Evolutionary conservation across 2,888 invertebrate species (phyloP), one percentile per base, ranked within the genome.

Genomic region (Aleiodes testaceus): DNA sequence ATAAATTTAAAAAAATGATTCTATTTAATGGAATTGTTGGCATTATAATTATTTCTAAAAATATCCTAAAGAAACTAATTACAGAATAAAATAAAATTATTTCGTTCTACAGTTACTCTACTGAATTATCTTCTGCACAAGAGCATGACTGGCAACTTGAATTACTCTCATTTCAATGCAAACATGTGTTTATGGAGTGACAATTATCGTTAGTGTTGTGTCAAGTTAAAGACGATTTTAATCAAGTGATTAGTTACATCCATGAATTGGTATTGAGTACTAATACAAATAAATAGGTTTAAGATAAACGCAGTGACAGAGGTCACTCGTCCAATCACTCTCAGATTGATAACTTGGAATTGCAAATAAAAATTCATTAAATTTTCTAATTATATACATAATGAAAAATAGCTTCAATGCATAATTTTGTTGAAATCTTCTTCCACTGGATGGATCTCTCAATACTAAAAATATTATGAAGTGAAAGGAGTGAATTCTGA

Each of bases 51-150:
- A 36, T 36, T 36, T 36, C 9, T 6, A 11, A 36, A 36, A 9
- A 36, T 26, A 36, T 36, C 9, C 9, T 9, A 3, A 9, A 11
- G 11, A 36, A 36, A 36, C 2, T 36, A 3, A 36, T 1, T 9
- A 2, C 36, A 7, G 11, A 36, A 36, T 9, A 36, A 6, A 36
- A 36, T 36, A 2, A 1, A 36, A 36, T 36, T 36, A 36, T 36
- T 9, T 36, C 36, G 7, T 36, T 36, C 36, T 11, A 36, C 9
- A 70, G 59, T 67, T 22, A 16, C 16, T 9, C 59, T 63, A 42
- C 64, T 47, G 5, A 45, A 36, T 30, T 64, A 53, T 69, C 30
- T 70, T 36, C 65, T 66, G 50, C 69, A 74, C 74, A 75, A 75
- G 14, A 74, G 66, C 74, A 75, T 77, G 9, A 44, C 55, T 36